Conservation (phyloP, 2,888 invertebrate species). For the Lepidonotus clava region DNA sequence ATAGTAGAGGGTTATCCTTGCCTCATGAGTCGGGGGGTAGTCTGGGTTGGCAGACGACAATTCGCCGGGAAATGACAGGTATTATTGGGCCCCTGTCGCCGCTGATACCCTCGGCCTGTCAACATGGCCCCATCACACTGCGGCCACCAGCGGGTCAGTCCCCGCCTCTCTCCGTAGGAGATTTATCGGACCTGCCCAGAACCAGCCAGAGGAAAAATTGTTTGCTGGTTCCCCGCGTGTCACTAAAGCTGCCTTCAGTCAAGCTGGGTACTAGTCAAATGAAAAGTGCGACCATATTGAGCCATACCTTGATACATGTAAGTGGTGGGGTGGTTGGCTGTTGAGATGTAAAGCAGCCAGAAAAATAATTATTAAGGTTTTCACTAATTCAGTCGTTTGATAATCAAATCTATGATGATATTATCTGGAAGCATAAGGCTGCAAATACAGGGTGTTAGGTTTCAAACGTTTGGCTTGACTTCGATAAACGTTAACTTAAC, state of each 20-base stretch:
- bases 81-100: not conserved
- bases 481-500: no score
- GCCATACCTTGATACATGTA: no score
- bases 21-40: no score
- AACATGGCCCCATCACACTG: not conserved
- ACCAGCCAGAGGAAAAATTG: not conserved
- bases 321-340: not conserved
- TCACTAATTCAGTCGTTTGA: no score
- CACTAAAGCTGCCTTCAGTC: not conserved
- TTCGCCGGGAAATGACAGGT: not conserved
- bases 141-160: not conserved
- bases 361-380: not conserved
- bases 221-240: not conserved
- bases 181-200: not conserved
- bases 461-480: no score
- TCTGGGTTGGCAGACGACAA: not conserved
- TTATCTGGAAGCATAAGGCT: no score
- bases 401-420: no score
- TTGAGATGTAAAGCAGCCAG: not conserved
- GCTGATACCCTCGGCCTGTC: not conserved
- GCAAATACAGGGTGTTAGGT: no score
- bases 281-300: not conserved
- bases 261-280: not conserved
- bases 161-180: not conserved
- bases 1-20: no score